phyloP scores from a whole-genome alignment of 2,888 invertebrate genomes.

The Pyrgus malvae region DNA sequence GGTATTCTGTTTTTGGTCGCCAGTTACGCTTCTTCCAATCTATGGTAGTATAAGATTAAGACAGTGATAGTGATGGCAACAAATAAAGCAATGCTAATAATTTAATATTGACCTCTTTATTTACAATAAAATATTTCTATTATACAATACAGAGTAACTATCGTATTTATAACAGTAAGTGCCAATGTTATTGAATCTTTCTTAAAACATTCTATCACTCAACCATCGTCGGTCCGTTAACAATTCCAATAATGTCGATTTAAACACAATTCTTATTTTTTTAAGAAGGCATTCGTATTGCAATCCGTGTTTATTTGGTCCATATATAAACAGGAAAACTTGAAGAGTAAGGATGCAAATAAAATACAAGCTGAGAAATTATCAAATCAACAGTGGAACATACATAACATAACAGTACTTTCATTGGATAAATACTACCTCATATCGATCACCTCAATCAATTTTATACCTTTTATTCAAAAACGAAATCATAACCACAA shows the following conservation, averaged over 20 bases:
- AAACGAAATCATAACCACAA: no score
- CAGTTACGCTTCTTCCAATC: no score
- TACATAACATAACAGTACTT: neutral
- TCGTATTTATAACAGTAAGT: slow-evolving; percentile 9
- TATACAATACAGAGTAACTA: slow-evolving; percentile 37
- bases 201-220: slow-evolving; percentile 3
- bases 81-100: no score
- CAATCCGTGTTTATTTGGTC: slow-evolving; percentile 6
- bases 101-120: slow-evolving; percentile 43
- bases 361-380: no score
- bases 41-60: no score
- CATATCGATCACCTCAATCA: no score
- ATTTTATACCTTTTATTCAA: no score
- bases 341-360: neutral
- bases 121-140: slow-evolving; percentile 51
- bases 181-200: no score
- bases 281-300: neutral
- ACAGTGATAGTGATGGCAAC: no score
- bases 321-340: neutral
- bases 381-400: neutral
- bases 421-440: no score
- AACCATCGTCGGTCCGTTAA: slow-evolving; percentile 6
- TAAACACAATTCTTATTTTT: neutral
- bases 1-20: no score
- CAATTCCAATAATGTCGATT: neutral